These are phyloP conservation scores for Labeo rohita DNA, from an alignment of 2,113 vertebrate species.

Conservation along the genomic window DNA sequence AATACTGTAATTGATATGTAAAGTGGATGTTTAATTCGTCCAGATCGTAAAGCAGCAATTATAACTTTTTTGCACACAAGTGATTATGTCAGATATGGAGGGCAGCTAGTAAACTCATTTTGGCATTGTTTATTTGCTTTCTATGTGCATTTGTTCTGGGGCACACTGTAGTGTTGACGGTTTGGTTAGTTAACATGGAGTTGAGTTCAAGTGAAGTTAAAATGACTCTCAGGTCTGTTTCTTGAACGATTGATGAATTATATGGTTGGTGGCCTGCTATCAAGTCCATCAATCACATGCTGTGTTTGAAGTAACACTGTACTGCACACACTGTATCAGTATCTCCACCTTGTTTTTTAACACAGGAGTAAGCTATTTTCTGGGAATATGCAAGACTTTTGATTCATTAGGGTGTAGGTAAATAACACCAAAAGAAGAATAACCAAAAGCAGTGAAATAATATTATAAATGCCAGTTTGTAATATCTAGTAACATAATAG, in stretches of 20 bases:
- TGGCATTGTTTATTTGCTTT: background rate
- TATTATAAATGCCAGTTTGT: background rate
- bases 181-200: background rate
- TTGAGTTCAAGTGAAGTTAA: background rate
- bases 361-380: background rate
- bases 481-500: background rate
- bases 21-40: background rate
- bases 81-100: too few species aligned
- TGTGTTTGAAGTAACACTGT: background rate
- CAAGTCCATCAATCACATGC: background rate
- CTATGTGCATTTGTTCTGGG: background rate
- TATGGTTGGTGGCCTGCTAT: background rate
- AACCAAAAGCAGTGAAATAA: background rate
- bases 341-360: background rate
- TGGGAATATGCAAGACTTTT: background rate
- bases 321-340: background rate
- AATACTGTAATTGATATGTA: background rate
- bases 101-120: background rate
- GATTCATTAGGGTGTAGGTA: background rate
- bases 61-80: background rate
- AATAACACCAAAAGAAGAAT: background rate
- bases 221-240: background rate
- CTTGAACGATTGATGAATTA: background rate
- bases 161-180: too few species aligned
- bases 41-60: background rate